A percentile compares a stretch with the other conserved stretches of the same genome.
These are phyloP conservation scores for Xyrauchen texanus DNA, from an alignment of 2,113 vertebrate genomes.

Conservation along the genomic window DNA sequence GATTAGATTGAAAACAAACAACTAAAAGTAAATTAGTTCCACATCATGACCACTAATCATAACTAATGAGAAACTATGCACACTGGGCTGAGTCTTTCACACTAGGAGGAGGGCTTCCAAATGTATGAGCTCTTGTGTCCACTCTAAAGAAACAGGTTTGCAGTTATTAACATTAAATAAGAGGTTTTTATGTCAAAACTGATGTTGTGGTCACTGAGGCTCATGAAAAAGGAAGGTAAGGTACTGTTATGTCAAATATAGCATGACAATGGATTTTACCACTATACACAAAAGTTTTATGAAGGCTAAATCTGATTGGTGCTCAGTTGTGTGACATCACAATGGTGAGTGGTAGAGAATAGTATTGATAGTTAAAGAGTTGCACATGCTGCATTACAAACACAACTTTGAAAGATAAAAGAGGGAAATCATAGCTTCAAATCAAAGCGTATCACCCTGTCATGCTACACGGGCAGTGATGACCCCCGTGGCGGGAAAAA, in stretches of 20 bases:
- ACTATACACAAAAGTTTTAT: background rate
- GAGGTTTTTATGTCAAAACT: slow-evolving; percentile 1
- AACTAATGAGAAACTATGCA: slow-evolving; percentile 23
- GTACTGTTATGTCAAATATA: background rate
- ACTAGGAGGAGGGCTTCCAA: slow-evolving; percentile 25
- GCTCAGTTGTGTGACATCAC: background rate
- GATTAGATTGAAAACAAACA: slow-evolving; percentile 38
- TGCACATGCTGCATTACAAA: slow-evolving; percentile 35
- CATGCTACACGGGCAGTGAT: background rate
- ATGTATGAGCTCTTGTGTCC: slow-evolving; percentile 4
- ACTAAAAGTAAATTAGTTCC: slow-evolving; percentile 40
- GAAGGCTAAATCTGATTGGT: background rate
- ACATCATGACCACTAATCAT: slow-evolving; percentile 39
- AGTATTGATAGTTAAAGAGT: background rate
- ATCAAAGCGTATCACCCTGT: background rate
- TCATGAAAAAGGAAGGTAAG: background rate
- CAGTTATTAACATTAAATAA: slow-evolving; percentile 25
- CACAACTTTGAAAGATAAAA: slow-evolving; percentile 15
- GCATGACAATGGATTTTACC: background rate
- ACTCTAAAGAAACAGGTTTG: slow-evolving; percentile 6
- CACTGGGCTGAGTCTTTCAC: slow-evolving; percentile 32
- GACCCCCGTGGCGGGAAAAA: slow-evolving; percentile 10
- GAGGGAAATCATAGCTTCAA: background rate
- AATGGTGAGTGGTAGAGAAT: slow-evolving; percentile 1
- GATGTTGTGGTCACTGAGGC: background rate